Evolutionary conservation across 2,888 invertebrate species (phyloP).

Genomic region (Ophion obscuratus): DNA sequence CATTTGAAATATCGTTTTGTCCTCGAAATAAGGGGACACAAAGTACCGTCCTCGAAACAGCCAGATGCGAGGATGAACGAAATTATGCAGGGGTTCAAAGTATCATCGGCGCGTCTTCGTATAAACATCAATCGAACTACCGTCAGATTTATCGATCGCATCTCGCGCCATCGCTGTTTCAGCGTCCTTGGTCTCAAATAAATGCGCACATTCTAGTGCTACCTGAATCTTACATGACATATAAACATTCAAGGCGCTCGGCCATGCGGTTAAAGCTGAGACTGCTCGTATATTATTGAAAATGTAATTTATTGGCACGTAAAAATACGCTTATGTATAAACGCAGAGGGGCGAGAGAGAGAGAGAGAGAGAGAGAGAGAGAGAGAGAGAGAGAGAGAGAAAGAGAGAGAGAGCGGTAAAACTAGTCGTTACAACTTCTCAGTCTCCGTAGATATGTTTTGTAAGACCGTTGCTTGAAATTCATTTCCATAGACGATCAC

Average conservation of each 20-base stretch:
- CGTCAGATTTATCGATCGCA: slow-evolving; percentile 38
- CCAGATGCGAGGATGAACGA: neutral
- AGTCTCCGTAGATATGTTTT: slow-evolving; percentile 35
- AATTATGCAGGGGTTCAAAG: neutral
- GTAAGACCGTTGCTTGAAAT: slow-evolving; percentile 60
- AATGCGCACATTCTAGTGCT: slow-evolving; percentile 64
- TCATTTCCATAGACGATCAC: slow-evolving; percentile 69
- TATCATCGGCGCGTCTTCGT: neutral
- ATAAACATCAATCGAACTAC: slow-evolving; percentile 12
- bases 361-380: neutral
- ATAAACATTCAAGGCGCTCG: slow-evolving; percentile 32
- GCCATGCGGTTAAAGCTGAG: slow-evolving; percentile 24
- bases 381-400: slow-evolving; percentile 24
- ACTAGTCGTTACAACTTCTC: slow-evolving; percentile 25
- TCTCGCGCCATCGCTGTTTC: slow-evolving; percentile 50
- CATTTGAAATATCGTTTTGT: neutral
- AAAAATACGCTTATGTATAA: slow-evolving; percentile 34
- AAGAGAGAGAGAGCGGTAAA: slow-evolving; percentile 29
- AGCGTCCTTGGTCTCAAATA: slow-evolving; percentile 63
- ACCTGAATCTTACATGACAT: slow-evolving; percentile 54
- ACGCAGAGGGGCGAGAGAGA: neutral
- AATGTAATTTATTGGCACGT: slow-evolving; percentile 58
- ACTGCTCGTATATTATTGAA: slow-evolving; percentile 36
- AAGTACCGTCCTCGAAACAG: neutral
- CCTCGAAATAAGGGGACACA: neutral